phyloP scores from a whole-genome alignment of 2,113 vertebrate species.

The Dasypus novemcinctus region DNA sequence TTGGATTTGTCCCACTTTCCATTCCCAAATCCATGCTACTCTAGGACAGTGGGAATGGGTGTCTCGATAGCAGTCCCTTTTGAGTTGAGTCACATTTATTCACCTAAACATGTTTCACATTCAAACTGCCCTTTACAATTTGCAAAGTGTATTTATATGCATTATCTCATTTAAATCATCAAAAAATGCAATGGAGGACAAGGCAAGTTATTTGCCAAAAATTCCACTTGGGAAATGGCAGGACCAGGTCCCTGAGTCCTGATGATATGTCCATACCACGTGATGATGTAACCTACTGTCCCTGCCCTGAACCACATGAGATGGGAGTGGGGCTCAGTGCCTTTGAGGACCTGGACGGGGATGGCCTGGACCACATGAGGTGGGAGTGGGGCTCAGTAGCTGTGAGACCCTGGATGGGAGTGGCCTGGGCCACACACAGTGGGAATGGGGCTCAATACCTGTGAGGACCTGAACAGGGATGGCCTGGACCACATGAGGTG shows the following conservation, averaged over 20 bases:
- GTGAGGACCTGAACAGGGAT: too few species aligned
- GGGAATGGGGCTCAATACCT: background rate
- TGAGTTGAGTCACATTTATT: background rate
- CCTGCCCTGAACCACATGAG: accelerated
- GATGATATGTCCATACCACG: too few species aligned
- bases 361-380: too few species aligned
- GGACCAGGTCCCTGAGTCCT: background rate
- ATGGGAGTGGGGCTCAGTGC: background rate
- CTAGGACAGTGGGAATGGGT: background rate
- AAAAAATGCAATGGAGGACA: background rate
- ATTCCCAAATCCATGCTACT: background rate
- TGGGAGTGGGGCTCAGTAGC: too few species aligned
- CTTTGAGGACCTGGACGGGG: too few species aligned
- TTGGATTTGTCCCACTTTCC: background rate
- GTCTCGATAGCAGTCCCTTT: background rate
- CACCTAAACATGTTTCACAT: background rate
- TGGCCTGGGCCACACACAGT: too few species aligned
- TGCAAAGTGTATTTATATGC: background rate
- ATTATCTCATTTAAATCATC: background rate
- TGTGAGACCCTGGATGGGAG: too few species aligned
- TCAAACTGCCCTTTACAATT: background rate
- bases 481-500: too few species aligned
- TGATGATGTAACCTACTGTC: background rate
- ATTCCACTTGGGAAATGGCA: background rate
- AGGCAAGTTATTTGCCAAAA: background rate